Base-by-base conservation (phyloP, 2,888 invertebrate species). In the Bhutanitis thaidina region DNA sequence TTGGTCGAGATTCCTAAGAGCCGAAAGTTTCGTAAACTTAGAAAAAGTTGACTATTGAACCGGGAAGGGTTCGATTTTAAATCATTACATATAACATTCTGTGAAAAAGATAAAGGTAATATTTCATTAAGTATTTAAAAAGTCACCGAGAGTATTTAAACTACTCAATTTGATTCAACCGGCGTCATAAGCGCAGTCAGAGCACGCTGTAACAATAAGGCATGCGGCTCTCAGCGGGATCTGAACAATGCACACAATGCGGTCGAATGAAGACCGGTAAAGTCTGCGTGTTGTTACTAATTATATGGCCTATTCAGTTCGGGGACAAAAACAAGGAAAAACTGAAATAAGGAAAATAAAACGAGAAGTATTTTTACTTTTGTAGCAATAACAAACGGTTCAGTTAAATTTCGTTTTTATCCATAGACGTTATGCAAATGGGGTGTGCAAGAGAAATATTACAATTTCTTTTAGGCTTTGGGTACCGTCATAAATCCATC, bases 201-300 rank as follows among this genome's bases (percentile, higher is more conserved):
- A 47, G 47, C 34, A 47, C 32, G 16, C 25, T 25, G 36, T 45
- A 55, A 74, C 71, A 76, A 74, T 74, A 63, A 69, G 69, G 65
- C 65, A 64, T 64, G 55, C 56, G 47, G 54, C 54, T 54, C 54
- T 51, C 54, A 46, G 51, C 52, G 55, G 48, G 49, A 46, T 55
- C 56, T 59, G 61, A 67, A 77, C 72, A 75, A 75, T 76, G 64
- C 46, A 58, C 68, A 77, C 78, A 81, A 80, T 74, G 58, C 43
- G 57, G 65, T 62, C 40, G 67, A 66, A 68, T 67, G 67, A 71
- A 67, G 40, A 48, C 62, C 68, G 64, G 71, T 66, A 71, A 72
- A 72, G 73, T 70, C 68, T 62, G 67, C 67, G 64, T 72, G 73
- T 75, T 65, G 64, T 59, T 73, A 70, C 74, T 77, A 80, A 82